phyloP scores from a whole-genome alignment of 2,797 vertebrate species.

The Poeciliopsis infans region DNA sequence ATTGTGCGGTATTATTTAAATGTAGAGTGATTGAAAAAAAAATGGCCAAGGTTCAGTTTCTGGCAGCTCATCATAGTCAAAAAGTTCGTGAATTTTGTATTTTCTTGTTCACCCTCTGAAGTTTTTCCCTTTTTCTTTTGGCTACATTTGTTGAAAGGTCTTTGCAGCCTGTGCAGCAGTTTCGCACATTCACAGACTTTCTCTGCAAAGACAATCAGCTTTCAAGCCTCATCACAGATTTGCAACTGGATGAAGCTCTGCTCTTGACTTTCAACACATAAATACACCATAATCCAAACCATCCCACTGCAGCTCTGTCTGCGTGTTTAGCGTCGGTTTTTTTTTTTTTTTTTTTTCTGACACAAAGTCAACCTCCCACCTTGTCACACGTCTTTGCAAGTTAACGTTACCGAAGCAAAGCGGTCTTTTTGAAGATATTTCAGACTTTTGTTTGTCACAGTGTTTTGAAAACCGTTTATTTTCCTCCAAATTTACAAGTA shows the following conservation, averaged over 20 bases:
- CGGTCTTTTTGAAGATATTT: background rate
- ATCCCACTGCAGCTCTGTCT: background rate
- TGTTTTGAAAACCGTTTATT: background rate
- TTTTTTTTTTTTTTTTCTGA: background rate
- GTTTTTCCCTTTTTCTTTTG: conserved; percentile 20
- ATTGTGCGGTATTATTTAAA: conserved; percentile 29
- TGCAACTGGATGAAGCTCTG: background rate
- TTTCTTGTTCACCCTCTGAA: conserved; percentile 33
- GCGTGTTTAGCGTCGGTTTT: background rate
- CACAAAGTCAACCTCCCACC: background rate
- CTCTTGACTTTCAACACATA: background rate
- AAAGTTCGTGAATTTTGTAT: conserved; percentile 53
- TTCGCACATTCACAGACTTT: background rate
- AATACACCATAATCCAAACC: background rate
- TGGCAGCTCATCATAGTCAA: conserved; percentile 42
- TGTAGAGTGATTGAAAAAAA: conserved; percentile 17
- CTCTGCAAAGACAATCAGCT: background rate
- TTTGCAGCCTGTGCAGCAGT: background rate
- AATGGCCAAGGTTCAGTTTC: conserved; percentile 43
- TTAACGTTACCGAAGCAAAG: background rate
- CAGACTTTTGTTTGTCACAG: background rate
- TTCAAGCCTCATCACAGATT: background rate
- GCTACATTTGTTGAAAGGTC: background rate
- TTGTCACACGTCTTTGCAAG: background rate
- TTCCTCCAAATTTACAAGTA: background rate